Conservation (phyloP, 2,113 vertebrate species). For the Micronycteris hirsuta region DNA sequence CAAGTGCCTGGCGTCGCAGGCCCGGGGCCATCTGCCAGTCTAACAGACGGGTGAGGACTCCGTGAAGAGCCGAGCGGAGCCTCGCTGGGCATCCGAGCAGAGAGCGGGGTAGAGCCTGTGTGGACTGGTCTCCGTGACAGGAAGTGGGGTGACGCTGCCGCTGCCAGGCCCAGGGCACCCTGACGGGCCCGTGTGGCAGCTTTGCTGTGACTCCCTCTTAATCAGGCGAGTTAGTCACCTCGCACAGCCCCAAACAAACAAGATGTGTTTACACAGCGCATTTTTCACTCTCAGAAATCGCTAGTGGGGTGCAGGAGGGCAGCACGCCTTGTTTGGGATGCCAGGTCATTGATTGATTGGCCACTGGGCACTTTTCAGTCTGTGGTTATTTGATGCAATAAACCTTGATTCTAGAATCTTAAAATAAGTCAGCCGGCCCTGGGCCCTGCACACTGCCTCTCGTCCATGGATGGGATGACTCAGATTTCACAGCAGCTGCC, state of each 20-base stretch:
- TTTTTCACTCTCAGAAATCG: constrained; percentile 31
- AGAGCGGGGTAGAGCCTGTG: neutral
- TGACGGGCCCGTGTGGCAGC: neutral
- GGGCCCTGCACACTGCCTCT: neutral
- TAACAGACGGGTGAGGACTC: constrained; percentile 44
- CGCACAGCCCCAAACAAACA: constrained; percentile 45
- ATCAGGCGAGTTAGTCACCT: constrained; percentile 47
- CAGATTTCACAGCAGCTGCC: fast-evolving
- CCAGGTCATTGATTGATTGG: fast-evolving
- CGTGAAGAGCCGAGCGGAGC: neutral
- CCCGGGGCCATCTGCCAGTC: neutral
- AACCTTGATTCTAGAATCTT: neutral
- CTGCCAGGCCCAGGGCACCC: neutral
- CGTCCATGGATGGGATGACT: fast-evolving
- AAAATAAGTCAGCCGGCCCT: neutral
- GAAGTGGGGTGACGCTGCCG: neutral
- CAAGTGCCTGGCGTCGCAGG: neutral
- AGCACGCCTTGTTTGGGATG: neutral
- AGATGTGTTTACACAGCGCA: neutral
- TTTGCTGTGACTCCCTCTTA: neutral
- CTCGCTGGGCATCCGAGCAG: neutral
- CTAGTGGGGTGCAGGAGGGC: neutral
- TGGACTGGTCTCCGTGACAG: constrained; percentile 27
- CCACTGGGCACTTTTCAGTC: neutral
- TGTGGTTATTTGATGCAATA: fast-evolving